Evolutionary conservation across 2,797 vertebrate genomes (phyloP), one percentile per base, ranked within the genome.

Genomic region (Columba guinea): DNA sequence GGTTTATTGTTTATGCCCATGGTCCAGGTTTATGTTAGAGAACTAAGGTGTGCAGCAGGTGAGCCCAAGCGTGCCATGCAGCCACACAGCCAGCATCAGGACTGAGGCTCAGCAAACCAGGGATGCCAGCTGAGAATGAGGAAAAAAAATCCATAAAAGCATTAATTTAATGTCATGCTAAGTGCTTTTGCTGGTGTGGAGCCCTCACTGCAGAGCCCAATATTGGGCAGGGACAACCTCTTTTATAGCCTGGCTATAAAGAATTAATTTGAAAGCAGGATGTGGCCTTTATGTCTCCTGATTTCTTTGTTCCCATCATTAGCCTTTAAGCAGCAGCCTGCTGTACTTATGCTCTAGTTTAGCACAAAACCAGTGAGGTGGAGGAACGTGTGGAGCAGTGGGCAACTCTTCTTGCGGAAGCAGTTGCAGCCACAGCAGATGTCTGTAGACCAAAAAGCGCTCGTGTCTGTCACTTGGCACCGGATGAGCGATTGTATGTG

Each of bases 221-320:
- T 0, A 1, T 39, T 30, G 44, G 70, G 77, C 70, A 71, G 53
- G 44, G 28, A 68, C 46, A 78, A 55, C 26, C 23, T 9, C 1
- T 76, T 93, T 85, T 81, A 59, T 55, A 84, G 39, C 55, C 27
- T 23, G 58, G 41, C 62, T 62, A 24, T 82, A 87, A 91, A 90
- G 80, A 91, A 96, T 81, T 94, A 78, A 89, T 94, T 91, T 86
- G 84, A 68, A 95, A 81, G 34, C 51, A 76, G 52, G 55, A 69
- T 90, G 59, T 94, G 83, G 69, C 63, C 70, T 95, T 94, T 95
- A 2, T 39, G 15, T 37, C 51, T 87, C 53, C 69, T 23, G 69
- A 49, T 95, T 86, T 65, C 30, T 5, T 82, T 62, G 76, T 62
- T 51, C 74, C 37, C 9, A 1, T 76, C 80, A 39, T 86, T 90